These are phyloP conservation scores for Psylliodes chrysocephalus DNA, from an alignment of 2,888 invertebrate species.

Conservation along the genomic window DNA sequence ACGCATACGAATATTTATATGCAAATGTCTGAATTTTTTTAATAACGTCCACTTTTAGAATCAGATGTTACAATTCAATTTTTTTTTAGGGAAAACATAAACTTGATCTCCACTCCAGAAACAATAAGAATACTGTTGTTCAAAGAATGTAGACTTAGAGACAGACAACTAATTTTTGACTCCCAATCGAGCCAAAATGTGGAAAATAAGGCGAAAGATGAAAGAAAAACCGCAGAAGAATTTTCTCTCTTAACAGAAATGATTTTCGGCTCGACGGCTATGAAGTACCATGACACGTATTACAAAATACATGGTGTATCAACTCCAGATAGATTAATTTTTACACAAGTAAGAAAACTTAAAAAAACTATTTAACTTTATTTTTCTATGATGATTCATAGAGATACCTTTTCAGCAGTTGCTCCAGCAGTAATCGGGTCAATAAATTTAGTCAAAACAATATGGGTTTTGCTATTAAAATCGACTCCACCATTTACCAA, in stretches of 20 bases:
- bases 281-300: conserved; percentile 88
- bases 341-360: conserved; percentile 67
- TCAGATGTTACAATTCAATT: too few relatives aligned
- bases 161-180: conserved; percentile 84
- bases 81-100: conserved; percentile 8
- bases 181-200: conserved; percentile 75
- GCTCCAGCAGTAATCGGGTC: too few relatives aligned
- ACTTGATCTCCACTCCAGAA: conserved; percentile 60
- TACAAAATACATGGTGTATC: conserved; percentile 81
- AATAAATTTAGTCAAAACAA: too few relatives aligned
- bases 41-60: too few relatives aligned
- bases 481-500: too few relatives aligned
- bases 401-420: too few relatives aligned
- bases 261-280: conserved; percentile 91
- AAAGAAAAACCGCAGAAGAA: conserved; percentile 65
- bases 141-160: conserved; percentile 86
- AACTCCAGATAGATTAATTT: conserved; percentile 57
- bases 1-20: too few relatives aligned
- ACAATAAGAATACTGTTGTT: conserved; percentile 86
- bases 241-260: conserved; percentile 85
- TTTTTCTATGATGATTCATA: too few relatives aligned
- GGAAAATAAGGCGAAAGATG: conserved; percentile 55
- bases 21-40: too few relatives aligned
- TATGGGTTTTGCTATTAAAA: too few relatives aligned
- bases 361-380: not conserved